These are phyloP conservation scores for Adelosebastes latens DNA, from an alignment of 2,797 vertebrate species.

Conservation along the genomic window DNA sequence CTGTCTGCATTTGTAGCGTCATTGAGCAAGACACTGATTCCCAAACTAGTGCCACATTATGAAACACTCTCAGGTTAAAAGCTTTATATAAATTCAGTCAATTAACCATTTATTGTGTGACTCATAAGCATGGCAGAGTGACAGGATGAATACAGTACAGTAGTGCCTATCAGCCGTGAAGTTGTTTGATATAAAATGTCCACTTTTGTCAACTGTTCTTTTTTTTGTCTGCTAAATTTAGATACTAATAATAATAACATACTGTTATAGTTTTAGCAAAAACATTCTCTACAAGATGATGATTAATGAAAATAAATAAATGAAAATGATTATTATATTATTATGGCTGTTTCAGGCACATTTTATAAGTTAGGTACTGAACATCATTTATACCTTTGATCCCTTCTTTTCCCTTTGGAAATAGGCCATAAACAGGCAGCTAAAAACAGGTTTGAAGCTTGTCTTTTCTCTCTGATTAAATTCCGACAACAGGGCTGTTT, in stretches of 20 bases:
- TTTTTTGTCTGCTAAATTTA: neutral
- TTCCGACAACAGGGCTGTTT: neutral
- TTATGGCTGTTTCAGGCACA: no score
- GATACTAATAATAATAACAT: neutral
- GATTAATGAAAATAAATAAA: neutral
- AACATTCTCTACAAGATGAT: neutral
- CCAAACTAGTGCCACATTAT: neutral
- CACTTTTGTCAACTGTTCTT: no score
- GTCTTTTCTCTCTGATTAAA: neutral
- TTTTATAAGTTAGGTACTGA: neutral
- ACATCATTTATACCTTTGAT: neutral
- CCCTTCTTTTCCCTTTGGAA: no score
- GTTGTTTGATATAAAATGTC: no score
- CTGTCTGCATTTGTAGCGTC: neutral
- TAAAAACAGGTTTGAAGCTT: neutral
- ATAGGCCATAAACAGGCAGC: no score
- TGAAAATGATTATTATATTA: no score
- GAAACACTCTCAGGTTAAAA: neutral
- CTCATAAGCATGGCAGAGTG: neutral
- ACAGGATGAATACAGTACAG: no score
- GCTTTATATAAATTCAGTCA: neutral
- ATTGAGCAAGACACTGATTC: neutral
- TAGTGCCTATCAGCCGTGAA: no score
- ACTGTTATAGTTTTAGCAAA: neutral
- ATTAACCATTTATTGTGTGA: neutral